Conservation (phyloP, 2,113 vertebrate species). For the Ceuthmochares aereus region DNA sequence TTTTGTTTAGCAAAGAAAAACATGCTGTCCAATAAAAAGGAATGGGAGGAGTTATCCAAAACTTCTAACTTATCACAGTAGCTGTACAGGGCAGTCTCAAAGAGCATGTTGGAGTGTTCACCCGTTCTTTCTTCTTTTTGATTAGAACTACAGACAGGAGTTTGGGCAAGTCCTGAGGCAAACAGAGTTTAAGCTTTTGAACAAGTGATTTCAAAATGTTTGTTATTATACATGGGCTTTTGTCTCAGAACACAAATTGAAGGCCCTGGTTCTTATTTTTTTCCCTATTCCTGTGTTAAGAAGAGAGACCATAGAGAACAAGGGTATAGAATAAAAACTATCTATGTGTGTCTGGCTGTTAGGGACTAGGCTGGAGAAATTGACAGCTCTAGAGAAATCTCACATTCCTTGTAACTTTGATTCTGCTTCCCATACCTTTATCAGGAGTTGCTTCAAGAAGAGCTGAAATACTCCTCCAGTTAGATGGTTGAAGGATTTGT, state of each 20-base stretch:
- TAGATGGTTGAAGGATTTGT: background rate
- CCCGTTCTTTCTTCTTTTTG: background rate
- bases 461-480: background rate
- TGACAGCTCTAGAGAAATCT: background rate
- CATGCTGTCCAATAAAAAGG: background rate
- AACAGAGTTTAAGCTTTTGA: background rate
- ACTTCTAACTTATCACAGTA: background rate
- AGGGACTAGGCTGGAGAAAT: background rate
- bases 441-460: background rate
- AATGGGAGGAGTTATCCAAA: background rate
- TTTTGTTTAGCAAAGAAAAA: background rate
- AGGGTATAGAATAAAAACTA: background rate
- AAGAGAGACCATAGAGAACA: background rate
- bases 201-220: background rate
- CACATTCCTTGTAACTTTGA: background rate
- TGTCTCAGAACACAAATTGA: background rate
- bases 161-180: background rate
- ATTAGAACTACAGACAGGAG: too few species aligned
- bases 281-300: background rate
- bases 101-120: rapidly evolving
- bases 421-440: background rate
- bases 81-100: background rate
- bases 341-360: background rate
- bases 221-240: background rate
- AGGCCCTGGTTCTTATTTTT: background rate